phyloP scores from a whole-genome alignment of 2,113 vertebrate genomes.

The Nerophis lumbriciformis region DNA sequence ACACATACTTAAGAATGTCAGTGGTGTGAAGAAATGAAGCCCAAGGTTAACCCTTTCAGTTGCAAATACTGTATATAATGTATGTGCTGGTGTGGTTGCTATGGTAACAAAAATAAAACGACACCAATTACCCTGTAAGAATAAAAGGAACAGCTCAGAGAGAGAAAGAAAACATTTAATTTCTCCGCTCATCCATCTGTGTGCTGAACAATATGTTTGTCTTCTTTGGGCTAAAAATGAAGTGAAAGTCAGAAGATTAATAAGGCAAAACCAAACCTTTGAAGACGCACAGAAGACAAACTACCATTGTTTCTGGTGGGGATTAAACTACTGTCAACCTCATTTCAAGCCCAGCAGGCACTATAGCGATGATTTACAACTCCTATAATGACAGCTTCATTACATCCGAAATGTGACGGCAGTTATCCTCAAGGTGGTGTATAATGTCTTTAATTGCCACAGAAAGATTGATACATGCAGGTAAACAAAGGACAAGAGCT shows the following conservation, averaged over 20 bases:
- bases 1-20: conserved; percentile 14
- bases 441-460: not conserved
- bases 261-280: conserved; percentile 20
- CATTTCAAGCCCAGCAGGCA: conserved; percentile 9
- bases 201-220: conserved; percentile 55
- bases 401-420: not conserved
- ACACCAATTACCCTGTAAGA: conserved; percentile 11
- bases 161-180: conserved; percentile 3
- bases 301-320: conserved; percentile 11
- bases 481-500: not conserved
- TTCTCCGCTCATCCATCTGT: conserved; percentile 45
- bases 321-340: conserved; percentile 36
- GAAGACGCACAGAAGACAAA: conserved; percentile 38
- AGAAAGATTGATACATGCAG: not conserved
- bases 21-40: not conserved
- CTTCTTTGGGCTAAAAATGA: conserved; percentile 26
- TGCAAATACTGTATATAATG: not conserved
- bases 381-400: not conserved
- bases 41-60: conserved; percentile 2
- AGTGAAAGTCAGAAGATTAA: conserved; percentile 31
- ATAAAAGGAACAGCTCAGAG: conserved; percentile 3
- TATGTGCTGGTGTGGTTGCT: conserved; percentile 42
- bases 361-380: conserved; percentile 26
- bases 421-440: not conserved
- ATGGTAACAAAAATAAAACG: conserved; percentile 49